phyloP scores from a whole-genome alignment of 2,797 vertebrate genomes.

The Labroides dimidiatus region DNA sequence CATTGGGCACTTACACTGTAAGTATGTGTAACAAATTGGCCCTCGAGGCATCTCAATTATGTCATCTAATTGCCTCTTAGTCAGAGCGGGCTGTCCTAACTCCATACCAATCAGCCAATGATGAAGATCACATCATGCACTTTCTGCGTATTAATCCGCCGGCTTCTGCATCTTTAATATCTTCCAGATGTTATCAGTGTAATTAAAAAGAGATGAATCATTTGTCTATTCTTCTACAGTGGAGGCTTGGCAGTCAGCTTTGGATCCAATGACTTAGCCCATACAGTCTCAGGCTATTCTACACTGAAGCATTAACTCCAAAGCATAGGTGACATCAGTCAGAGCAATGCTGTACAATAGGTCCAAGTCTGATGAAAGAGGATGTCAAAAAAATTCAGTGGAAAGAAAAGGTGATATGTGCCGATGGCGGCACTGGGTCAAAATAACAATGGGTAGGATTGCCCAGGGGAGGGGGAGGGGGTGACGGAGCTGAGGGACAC shows the following conservation, averaged over 20 bases:
- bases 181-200: conserved; percentile 42
- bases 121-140: conserved; percentile 44
- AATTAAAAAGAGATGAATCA: conserved; percentile 30
- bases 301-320: conserved; percentile 45
- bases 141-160: conserved; percentile 9
- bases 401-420: conserved; percentile 58
- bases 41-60: conserved; percentile 79
- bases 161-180: conserved; percentile 10
- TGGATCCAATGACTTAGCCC: conserved; percentile 33
- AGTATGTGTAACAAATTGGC: conserved; percentile 77
- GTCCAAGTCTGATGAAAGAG: conserved; percentile 69
- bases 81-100: conserved; percentile 52
- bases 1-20: conserved; percentile 60
- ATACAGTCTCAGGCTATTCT: conserved; percentile 13
- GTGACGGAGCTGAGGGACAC: conserved; percentile 69
- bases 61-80: conserved; percentile 74
- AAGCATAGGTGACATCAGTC: conserved; percentile 62
- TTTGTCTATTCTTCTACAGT: conserved; percentile 12
- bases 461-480: conserved; percentile 62
- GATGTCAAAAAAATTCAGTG: conserved; percentile 61
- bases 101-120: conserved; percentile 60
- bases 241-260: conserved; percentile 26
- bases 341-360: conserved; percentile 61
- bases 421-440: conserved; percentile 69
- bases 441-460: conserved; percentile 78